A percentile compares a stretch with the other conserved stretches of the same genome.
Conservation (phyloP, 2,888 invertebrate species). For the Pristionchus exspectatus region DNA sequence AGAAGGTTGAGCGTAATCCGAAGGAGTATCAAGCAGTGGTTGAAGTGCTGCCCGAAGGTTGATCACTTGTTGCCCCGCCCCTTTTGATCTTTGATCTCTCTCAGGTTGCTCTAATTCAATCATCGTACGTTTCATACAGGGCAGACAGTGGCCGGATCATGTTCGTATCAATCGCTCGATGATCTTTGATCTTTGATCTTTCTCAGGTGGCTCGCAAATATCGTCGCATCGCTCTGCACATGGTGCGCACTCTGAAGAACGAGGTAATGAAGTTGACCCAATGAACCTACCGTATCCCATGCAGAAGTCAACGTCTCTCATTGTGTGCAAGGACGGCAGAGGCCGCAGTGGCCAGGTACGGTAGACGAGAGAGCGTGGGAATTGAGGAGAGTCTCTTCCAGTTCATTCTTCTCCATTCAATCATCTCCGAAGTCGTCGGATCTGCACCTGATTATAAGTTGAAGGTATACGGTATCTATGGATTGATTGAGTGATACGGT, state of each 20-base stretch:
- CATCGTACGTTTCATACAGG: slow-evolving; percentile 39
- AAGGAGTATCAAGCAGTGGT: slow-evolving; percentile 49
- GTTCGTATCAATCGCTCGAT: background rate
- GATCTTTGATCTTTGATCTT: slow-evolving; percentile 43
- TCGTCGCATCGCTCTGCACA: slow-evolving; percentile 45
- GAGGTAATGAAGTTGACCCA: slow-evolving; percentile 7
- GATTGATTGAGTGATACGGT: background rate
- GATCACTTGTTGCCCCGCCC: background rate
- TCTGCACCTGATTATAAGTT: background rate
- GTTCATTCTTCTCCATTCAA: slow-evolving; percentile 44
- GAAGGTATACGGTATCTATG: slow-evolving; percentile 18
- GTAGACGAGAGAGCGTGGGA: background rate
- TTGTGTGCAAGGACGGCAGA: slow-evolving; percentile 48
- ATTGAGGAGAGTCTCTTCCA: slow-evolving; percentile 25
- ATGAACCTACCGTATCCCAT: background rate
- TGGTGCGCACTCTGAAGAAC: slow-evolving; percentile 47
- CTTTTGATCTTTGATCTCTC: slow-evolving; percentile 47
- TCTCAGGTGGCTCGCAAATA: slow-evolving; percentile 29
- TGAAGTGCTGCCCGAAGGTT: slow-evolving; percentile 48
- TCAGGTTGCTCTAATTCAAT: slow-evolving; percentile 50
- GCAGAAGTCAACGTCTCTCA: slow-evolving; percentile 27
- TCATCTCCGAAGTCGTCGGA: slow-evolving; percentile 13
- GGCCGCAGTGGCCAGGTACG: background rate
- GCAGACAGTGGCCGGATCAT: slow-evolving; percentile 39
- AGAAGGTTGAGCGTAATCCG: slow-evolving; percentile 38